Base-by-base conservation (phyloP, 1,140 invertebrate genomes). In the Antheraea mylitta region DNA sequence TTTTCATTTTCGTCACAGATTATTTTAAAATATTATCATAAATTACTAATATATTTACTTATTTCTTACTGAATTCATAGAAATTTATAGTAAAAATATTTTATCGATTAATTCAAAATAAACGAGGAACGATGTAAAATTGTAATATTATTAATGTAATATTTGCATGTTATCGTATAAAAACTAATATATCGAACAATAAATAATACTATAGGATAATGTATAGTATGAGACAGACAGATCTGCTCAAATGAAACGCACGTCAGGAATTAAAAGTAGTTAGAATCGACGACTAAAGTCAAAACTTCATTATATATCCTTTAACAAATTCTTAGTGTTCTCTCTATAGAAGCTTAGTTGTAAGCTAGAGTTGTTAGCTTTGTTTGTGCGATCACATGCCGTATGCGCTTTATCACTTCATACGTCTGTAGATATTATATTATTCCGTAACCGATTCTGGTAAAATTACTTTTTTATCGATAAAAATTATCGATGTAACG, bases 221-320 rank as follows among this genome's bases (percentile, higher is more conserved):
- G 10, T 60, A 60, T 19, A 7, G 3, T 74, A 79, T 66, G 81
- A 79, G 85, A 76, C 80, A 82, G 81, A 48, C 74, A 73, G 72
- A 79, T 76, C 80, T 85, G 82, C 81, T 83, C 83, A 83, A 80
- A 58, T 71, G 68, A 67, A 85, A 83, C 71, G 89, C 89, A 91
- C 89, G 82, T 81, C 79, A 89, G 89, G 89, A 91, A 91, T 91
- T 91, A 83, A 89, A 77, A 19, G 85, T 89, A 89, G 83, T 80
- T 68, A 82, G 80, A 73, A 53, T 60, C 48, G 75, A 73, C 42
- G 22, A 70, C 71, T 64, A 67, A 48, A 64, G 71, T 53, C 71
- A 64, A 63, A 71, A 70, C 16, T 53, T 71, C 74, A 67, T 80
- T 76, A 74, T 76, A 67, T 74, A 76, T 69, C 74, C 75, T 74